Percentiles rank a stretch among this genome's conserved stretches.
phyloP scores from a whole-genome alignment of 2,113 vertebrate species.

The Siphamia tubifer region DNA sequence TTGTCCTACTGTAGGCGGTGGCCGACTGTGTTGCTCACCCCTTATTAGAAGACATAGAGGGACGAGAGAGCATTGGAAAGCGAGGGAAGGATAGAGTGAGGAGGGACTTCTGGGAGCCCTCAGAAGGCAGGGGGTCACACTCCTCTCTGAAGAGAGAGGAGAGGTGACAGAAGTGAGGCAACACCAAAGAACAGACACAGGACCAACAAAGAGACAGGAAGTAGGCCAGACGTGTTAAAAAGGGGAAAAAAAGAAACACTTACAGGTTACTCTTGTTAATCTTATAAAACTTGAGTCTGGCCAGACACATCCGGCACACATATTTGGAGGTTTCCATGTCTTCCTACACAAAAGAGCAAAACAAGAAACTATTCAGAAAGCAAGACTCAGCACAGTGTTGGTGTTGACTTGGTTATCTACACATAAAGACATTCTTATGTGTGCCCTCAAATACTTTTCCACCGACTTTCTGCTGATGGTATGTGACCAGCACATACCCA shows the following conservation, averaged over 20 bases:
- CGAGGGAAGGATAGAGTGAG: constrained; percentile 90
- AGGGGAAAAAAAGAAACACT: constrained; percentile 74
- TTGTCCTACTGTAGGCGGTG: constrained; percentile 34
- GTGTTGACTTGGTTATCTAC: not conserved
- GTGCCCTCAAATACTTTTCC: not conserved
- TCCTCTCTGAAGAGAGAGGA: constrained; percentile 86
- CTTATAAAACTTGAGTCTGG: constrained; percentile 97
- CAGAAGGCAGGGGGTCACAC: constrained; percentile 83
- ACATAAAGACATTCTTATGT: constrained; percentile 2
- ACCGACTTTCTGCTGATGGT: constrained; percentile 2
- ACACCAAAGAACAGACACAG: constrained; percentile 45
- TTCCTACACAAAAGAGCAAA: constrained; percentile 80
- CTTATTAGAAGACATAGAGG: constrained; percentile 86
- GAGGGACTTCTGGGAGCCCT: constrained; percentile 89
- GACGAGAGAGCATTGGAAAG: constrained; percentile 91
- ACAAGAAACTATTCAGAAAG: constrained; percentile 17
- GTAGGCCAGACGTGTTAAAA: constrained; percentile 25
- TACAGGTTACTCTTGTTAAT: constrained; percentile 94
- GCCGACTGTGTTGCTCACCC: constrained; percentile 85
- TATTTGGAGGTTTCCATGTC: constrained; percentile 99
- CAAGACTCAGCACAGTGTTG: not conserved
- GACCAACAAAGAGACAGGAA: constrained; percentile 53
- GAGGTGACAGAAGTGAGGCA: constrained; percentile 56
- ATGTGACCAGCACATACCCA: constrained; percentile 5
- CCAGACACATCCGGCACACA: constrained; percentile 95